These are phyloP conservation scores for Cryptus viduatorius DNA, from an alignment of 2,888 invertebrate species.

Conservation along the genomic window DNA sequence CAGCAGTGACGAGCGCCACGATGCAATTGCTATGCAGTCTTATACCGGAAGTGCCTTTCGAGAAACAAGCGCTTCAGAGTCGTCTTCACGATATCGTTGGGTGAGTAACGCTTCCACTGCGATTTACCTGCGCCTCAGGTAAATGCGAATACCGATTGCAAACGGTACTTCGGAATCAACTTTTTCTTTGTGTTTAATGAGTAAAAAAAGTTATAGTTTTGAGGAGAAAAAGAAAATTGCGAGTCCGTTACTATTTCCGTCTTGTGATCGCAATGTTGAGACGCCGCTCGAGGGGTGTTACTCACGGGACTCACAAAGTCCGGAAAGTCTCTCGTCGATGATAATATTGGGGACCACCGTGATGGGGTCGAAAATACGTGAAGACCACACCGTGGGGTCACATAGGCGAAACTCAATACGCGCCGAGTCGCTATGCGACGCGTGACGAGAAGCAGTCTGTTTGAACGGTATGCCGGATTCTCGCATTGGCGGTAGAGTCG, in stretches of 20 bases:
- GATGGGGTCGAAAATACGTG: constrained; percentile 56
- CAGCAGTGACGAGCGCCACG: constrained; percentile 85
- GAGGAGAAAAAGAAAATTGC: neutral
- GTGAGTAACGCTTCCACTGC: constrained; percentile 82
- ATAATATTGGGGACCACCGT: constrained; percentile 64
- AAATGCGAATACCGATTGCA: neutral
- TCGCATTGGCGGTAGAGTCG: constrained; percentile 73
- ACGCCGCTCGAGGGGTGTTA: neutral
- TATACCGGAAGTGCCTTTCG: constrained; percentile 85
- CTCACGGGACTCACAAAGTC: neutral
- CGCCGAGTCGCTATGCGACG: constrained; percentile 57
- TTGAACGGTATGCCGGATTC: constrained; percentile 70
- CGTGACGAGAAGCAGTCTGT: constrained; percentile 79
- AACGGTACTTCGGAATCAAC: neutral
- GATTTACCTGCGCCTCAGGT: neutral
- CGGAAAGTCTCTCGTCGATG: constrained; percentile 26
- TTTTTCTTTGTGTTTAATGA: neutral
- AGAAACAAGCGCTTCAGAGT: constrained; percentile 82
- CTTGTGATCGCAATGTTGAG: neutral
- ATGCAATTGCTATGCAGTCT: constrained; percentile 86
- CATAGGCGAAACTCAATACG: constrained; percentile 75
- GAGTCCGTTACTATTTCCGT: neutral
- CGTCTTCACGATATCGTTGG: constrained; percentile 87
- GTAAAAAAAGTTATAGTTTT: neutral
- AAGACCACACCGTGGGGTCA: constrained; percentile 57